These are phyloP conservation scores for Sinopyrophorus schimmeli DNA, from an alignment of 2,888 invertebrate genomes.

Conservation along the genomic window DNA sequence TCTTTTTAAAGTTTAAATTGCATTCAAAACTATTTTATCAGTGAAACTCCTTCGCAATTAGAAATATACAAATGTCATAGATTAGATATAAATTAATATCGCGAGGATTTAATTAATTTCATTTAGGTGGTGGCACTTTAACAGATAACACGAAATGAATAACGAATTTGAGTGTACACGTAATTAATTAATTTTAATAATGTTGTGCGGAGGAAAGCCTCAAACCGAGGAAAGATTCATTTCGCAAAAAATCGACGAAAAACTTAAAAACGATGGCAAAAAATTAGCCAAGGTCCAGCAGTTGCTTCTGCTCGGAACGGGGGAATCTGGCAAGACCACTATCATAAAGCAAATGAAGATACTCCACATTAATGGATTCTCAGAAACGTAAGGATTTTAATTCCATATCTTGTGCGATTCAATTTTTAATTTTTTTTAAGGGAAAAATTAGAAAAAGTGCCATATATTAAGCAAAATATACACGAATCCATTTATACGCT, in stretches of 20 bases:
- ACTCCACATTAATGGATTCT: constrained; percentile 77
- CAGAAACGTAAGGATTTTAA: constrained; percentile 63
- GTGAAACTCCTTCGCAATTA: too few species aligned
- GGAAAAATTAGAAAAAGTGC: constrained; percentile 68
- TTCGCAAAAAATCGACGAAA: constrained; percentile 33
- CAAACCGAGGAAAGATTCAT: constrained; percentile 5
- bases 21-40: too few species aligned
- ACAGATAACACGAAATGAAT: too few species aligned
- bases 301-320: constrained; percentile 69
- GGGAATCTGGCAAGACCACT: constrained; percentile 84
- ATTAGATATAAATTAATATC: too few species aligned
- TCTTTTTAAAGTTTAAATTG: background rate
- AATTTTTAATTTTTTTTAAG: constrained; percentile 53
- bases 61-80: too few species aligned
- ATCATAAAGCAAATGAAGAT: constrained; percentile 88
- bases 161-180: too few species aligned
- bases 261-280: constrained; percentile 40
- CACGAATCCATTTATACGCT: constrained; percentile 76
- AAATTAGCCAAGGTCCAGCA: constrained; percentile 55
- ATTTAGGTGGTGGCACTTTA: too few species aligned
- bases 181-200: constrained; percentile 5
- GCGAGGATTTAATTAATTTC: too few species aligned
- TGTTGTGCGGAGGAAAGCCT: constrained; percentile 16
- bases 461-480: constrained; percentile 71
- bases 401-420: background rate